Evolutionary conservation across 2,888 invertebrate genomes (phyloP), one percentile per base, ranked within the genome.

Genomic region (Cataglyphis rosenhaueri): DNA sequence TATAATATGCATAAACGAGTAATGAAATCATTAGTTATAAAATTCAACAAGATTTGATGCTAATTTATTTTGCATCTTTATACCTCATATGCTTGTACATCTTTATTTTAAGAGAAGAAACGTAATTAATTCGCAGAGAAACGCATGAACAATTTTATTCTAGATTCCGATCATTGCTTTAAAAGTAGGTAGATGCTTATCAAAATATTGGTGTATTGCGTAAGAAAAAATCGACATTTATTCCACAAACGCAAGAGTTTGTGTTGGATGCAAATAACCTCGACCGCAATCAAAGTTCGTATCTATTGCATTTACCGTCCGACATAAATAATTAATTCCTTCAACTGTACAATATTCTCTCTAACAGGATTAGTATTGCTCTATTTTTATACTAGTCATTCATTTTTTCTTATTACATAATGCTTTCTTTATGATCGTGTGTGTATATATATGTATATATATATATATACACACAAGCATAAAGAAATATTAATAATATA

Each of bases 161-260:
- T 52, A 1, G 29, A 62, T 1, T 25, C 5, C 12, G 0, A 35
- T 70, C 1, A 10, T 48, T 35, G 32, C 21, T 15, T 29, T 21
- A 12, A 52, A 4, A 3, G 8, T 59, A 3, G 3, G 15, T 25
- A 21, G 21, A 21, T 6, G 9, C 15, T n/a, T 35, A 62, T 74
- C 15, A 48, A 25, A 29, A 1, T 21, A 29, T 10, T 0, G 6
- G 1, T 25, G 0, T 3, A 48, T 2, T 18, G 10, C 48, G 9
- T 76, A 38, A 38, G 18, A 66, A 76, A 76, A 65, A 25, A 21
- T 35, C 9, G 38, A n/a, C 29, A 21, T 66, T 76, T 76, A 76
- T 52, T 12, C 15, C 18, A 9, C 35, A 25, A 48, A 66, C 15
- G 9, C 10, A 38, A 48, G 25, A 65, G 64, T 66, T 66, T 55